A percentile compares a stretch with the other conserved stretches of the same genome.
Conservation (phyloP, 2,113 vertebrate species). For the Acanthisitta chloris region DNA sequence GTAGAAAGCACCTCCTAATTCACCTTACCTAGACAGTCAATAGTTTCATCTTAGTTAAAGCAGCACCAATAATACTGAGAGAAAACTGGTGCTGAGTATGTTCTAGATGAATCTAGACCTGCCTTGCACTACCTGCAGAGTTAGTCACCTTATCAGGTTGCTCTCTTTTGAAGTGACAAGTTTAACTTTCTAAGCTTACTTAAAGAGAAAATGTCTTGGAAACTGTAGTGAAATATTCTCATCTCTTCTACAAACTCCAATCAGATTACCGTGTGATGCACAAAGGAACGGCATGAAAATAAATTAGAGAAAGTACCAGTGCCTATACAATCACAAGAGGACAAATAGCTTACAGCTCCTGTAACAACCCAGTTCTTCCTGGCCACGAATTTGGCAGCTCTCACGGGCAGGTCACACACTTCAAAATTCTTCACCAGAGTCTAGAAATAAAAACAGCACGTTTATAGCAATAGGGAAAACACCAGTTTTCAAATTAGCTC, state of each 20-base stretch:
- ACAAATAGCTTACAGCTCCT: conserved; percentile 86
- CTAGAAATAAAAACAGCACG: conserved; percentile 65
- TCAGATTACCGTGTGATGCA: background rate
- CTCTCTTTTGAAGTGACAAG: background rate
- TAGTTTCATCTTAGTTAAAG: background rate
- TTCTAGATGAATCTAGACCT: background rate
- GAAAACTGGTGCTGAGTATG: background rate
- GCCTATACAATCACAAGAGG: background rate
- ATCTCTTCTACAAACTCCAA: background rate
- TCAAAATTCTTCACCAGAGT: conserved; percentile 98
- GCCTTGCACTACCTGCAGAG: background rate
- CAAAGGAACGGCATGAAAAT: background rate
- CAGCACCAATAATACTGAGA: background rate
- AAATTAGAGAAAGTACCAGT: background rate
- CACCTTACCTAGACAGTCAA: background rate
- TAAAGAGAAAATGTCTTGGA: background rate
- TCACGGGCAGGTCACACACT: conserved; percentile 95
- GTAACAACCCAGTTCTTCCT: conserved; percentile 99
- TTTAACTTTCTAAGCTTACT: background rate
- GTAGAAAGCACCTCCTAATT: background rate
- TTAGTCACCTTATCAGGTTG: background rate
- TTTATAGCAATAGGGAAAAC: background rate
- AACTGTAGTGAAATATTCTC: background rate
- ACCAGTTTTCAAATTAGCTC: background rate
- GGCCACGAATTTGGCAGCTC: conserved; percentile 98